A percentile compares a stretch with the other conserved stretches of the same genome.
Conservation (phyloP, 2,888 invertebrate species). For the Drosophila multiciliata region DNA sequence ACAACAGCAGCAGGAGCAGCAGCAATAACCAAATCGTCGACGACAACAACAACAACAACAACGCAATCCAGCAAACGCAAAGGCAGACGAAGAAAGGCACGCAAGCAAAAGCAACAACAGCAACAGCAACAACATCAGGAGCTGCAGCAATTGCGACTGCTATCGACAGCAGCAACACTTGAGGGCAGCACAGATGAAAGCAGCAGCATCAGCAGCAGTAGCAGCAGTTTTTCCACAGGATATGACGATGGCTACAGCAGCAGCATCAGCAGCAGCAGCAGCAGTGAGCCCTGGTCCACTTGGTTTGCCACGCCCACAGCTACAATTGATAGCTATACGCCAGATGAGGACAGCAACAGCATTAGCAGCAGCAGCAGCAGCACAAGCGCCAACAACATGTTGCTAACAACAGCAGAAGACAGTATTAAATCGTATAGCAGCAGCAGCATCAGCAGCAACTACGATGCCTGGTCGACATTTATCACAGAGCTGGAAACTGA, state of each 20-base stretch:
- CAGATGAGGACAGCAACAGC: constrained; percentile 38
- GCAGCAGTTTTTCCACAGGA: constrained; percentile 50
- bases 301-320: constrained; percentile 65
- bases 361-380: constrained; percentile 43
- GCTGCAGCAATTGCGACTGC: constrained; percentile 35
- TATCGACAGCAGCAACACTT: constrained; percentile 51
- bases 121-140: constrained; percentile 35
- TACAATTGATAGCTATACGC: constrained; percentile 57
- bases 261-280: constrained; percentile 42
- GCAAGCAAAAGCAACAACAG: constrained; percentile 46
- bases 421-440: constrained; percentile 65
- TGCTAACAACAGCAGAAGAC: constrained; percentile 63
- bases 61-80: constrained; percentile 77
- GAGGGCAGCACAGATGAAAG: constrained; percentile 35
- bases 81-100: constrained; percentile 80
- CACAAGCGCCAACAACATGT: constrained; percentile 56
- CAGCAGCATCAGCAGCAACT: constrained; percentile 56
- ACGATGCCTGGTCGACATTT: constrained; percentile 61
- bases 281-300: constrained; percentile 64
- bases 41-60: constrained; percentile 52
- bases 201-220: constrained; percentile 43
- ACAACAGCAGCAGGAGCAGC: constrained; percentile 44
- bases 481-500: constrained; percentile 65
- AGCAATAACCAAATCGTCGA: constrained; percentile 57
- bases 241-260: constrained; percentile 57